Percentiles rank a stretch among this genome's conserved stretches.
Evolutionary conservation across 2,113 vertebrate genomes (phyloP).

Genomic region (Emydura subglobosa): DNA sequence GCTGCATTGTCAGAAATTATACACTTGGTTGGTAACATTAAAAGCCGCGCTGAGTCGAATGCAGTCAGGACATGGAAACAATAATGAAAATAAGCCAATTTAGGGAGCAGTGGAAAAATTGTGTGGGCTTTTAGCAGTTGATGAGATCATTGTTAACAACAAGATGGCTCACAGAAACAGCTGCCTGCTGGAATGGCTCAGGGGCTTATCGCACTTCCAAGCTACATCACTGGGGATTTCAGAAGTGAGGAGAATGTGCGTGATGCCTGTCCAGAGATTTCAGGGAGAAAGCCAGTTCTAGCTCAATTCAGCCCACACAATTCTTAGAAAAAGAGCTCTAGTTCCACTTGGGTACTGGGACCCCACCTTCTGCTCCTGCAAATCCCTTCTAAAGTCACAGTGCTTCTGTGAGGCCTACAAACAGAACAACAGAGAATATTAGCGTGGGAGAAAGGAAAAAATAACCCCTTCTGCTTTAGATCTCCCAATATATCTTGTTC

Average conservation of each 20-base stretch:
- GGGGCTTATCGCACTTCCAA: not conserved
- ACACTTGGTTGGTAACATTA: not conserved
- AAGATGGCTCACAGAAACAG: not conserved
- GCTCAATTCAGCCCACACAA: not conserved
- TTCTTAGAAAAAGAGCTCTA: slow-evolving; percentile 12
- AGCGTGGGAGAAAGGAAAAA: not conserved
- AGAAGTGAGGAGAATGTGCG: not conserved
- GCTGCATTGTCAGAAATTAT: not conserved
- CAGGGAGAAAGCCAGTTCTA: not conserved
- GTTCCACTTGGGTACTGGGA: not conserved
- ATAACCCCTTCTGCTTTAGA: not conserved
- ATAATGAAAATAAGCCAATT: not conserved
- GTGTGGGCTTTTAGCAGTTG: not conserved
- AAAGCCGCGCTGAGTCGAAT: slow-evolving; percentile 25
- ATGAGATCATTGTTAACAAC: slow-evolving; percentile 1
- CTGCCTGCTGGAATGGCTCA: not conserved
- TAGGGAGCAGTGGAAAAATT: slow-evolving; percentile 1
- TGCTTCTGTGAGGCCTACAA: not conserved
- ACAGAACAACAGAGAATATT: not conserved
- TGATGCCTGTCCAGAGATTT: not conserved
- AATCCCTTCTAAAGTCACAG: not conserved
- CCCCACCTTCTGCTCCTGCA: not conserved
- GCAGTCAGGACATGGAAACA: not conserved
- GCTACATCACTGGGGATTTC: not conserved
- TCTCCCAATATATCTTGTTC: not conserved